phyloP scores from a whole-genome alignment of 2,797 vertebrate species.

The Cirrhinus molitorella region DNA sequence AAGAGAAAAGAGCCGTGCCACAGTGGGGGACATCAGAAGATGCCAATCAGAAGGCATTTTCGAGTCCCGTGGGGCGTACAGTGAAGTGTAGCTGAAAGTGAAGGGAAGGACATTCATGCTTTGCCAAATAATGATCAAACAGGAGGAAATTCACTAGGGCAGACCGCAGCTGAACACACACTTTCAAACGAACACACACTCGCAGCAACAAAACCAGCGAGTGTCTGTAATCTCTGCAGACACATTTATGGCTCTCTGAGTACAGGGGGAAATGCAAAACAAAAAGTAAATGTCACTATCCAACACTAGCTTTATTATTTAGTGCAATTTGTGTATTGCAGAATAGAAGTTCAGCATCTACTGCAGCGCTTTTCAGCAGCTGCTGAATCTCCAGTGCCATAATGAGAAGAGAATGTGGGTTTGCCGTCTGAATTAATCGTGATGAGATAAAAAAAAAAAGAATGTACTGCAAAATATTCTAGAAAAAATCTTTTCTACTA shows the following conservation, averaged over 20 bases:
- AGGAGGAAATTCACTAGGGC: slow-evolving; percentile 52
- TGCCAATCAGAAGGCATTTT: slow-evolving; percentile 56
- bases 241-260: not conserved
- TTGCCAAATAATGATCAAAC: slow-evolving; percentile 59
- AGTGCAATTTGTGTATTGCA: not conserved
- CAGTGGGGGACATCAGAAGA: slow-evolving; percentile 50
- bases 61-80: slow-evolving; percentile 46
- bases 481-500: not conserved
- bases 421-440: not conserved
- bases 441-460: not conserved
- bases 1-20: slow-evolving; percentile 57
- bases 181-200: slow-evolving; percentile 19
- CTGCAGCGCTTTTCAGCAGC: not conserved
- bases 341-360: not conserved
- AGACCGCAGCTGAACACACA: slow-evolving; percentile 47
- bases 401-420: not conserved
- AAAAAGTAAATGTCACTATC: slow-evolving; percentile 3
- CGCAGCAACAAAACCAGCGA: not conserved
- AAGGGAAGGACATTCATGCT: slow-evolving; percentile 61
- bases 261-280: not conserved
- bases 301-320: slow-evolving; percentile 1
- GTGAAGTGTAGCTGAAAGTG: slow-evolving; percentile 59
- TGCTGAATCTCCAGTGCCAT: not conserved
- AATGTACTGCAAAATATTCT: too few species aligned
- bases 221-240: slow-evolving; percentile 19